phyloP scores from a whole-genome alignment of 2,888 invertebrate genomes.

The Leucania comma region DNA sequence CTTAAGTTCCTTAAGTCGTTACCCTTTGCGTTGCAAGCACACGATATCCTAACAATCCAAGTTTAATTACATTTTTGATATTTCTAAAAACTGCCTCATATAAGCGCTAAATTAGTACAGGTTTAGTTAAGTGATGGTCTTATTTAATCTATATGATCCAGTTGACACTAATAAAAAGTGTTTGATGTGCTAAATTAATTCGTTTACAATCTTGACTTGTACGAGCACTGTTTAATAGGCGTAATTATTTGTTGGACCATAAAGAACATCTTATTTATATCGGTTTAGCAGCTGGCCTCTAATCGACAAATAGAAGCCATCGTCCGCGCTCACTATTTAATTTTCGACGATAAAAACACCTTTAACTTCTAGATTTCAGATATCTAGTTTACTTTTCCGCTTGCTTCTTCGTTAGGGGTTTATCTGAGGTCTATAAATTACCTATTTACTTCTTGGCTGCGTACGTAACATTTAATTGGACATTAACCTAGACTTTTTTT shows the following conservation, averaged over 20 bases:
- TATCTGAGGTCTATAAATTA: slow-evolving; percentile 1
- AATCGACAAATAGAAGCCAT: slow-evolving; percentile 1
- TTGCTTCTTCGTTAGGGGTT: slow-evolving; percentile 5
- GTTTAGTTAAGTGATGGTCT: not conserved
- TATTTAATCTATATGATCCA: slow-evolving; percentile 2
- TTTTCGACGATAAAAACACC: slow-evolving; percentile 16
- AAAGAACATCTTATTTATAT: slow-evolving; percentile 35
- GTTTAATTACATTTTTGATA: no score
- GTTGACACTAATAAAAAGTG: not conserved
- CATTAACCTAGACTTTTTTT: not conserved
- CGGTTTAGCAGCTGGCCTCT: slow-evolving; percentile 14
- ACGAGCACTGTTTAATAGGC: slow-evolving; percentile 16
- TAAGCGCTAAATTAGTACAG: not conserved
- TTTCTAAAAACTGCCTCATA: not conserved
- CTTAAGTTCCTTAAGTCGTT: no score
- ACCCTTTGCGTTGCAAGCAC: not conserved
- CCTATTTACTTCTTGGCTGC: not conserved
- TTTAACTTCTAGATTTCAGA: not conserved
- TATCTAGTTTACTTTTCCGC: slow-evolving; percentile 8
- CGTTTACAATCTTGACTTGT: slow-evolving; percentile 25
- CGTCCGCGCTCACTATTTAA: not conserved
- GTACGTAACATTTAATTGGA: not conserved
- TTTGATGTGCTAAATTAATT: slow-evolving; percentile 24
- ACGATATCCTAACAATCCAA: not conserved
- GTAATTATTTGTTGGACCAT: slow-evolving; percentile 17